Conservation (phyloP, 2,113 vertebrate genomes). For the Barnardius zonarius region DNA sequence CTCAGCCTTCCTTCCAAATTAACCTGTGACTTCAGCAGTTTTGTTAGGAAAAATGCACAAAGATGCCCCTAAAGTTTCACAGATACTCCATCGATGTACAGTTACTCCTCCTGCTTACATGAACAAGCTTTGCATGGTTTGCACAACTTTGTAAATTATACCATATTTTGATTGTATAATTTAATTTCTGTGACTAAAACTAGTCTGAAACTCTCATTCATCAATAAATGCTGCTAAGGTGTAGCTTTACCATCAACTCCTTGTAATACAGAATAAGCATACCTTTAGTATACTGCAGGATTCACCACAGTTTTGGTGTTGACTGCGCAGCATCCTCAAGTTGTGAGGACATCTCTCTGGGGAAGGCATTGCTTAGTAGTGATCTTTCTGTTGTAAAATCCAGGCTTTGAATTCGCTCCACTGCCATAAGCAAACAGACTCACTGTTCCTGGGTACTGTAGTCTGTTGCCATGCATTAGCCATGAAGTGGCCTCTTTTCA, state of each 20-base stretch:
- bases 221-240: neutral
- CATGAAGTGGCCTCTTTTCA: neutral
- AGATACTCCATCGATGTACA: neutral
- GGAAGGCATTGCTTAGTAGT: neutral
- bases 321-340: neutral
- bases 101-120: neutral
- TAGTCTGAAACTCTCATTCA: neutral
- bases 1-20: neutral
- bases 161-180: neutral
- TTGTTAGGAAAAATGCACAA: neutral
- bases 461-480: neutral
- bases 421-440: neutral
- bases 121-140: neutral
- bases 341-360: neutral
- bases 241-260: neutral
- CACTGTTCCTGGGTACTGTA: neutral
- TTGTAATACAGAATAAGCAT: neutral
- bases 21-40: neutral
- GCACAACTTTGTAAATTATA: neutral
- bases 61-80: neutral
- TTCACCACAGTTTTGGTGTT: neutral
- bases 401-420: neutral
- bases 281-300: neutral
- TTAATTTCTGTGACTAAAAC: neutral
- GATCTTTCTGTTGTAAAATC: neutral